Base-by-base conservation (phyloP, 2,888 invertebrate species). In the Drosophila sordidula region DNA sequence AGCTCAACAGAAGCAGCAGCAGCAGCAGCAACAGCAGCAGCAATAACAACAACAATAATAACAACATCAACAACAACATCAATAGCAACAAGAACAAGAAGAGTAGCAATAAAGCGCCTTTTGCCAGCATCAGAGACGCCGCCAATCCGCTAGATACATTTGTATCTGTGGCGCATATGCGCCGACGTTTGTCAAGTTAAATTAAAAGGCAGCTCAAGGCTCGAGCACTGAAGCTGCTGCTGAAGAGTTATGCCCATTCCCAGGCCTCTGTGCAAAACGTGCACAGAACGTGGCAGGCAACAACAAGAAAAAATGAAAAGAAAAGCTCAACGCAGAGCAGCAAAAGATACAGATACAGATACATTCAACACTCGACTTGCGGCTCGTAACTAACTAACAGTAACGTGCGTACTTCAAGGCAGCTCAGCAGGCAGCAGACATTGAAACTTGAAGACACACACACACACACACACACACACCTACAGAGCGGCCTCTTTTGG, bases 311-410 rank as follows among this genome's bases (percentile, higher is more conserved):
- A 65, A 16, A 25, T 36, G 22, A 41, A 38, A 41, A 46, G 6
- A 59, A 58, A 66, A 67, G 46, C 49, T 34, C 29, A 68, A 72
- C 56, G 61, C 39, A 65, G 22, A 73, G 69, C 64, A 54, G 62
- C 49, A 61, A 69, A 61, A 61, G 57, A 57, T 39, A 64, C 42
- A 64, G 41, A 63, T 55, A 62, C 61, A 78, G 58, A 62, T 75
- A 81, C 74, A 45, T 57, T 29, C 62, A 57, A 64, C 72, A 71
- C 74, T 63, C 62, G 49, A 65, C 51, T 51, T 42, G 62, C 58
- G 46, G 42, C 75, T 77, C 78, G 89, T 78, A 78, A 77, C 80
- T 56, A 78, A 78, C 78, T 90, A 90, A 90, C 90, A 85, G 90
- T 90, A 90, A 78, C 86, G 77, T 90, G 90, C 83, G 90, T 90